Base-by-base conservation (phyloP, 1,140 invertebrate species). In the Dreissena polymorpha region DNA sequence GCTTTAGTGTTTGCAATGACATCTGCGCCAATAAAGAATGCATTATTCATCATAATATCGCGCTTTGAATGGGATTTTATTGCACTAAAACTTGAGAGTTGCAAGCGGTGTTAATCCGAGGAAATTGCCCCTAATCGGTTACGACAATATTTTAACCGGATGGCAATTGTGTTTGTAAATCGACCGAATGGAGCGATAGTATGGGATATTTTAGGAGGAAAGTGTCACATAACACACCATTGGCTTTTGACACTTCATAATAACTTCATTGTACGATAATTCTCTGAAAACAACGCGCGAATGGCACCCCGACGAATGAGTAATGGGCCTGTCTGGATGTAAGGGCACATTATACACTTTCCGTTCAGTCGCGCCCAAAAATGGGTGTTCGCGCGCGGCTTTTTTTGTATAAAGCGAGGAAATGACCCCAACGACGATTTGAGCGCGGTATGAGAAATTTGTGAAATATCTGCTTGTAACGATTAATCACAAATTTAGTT, bases 131-230 rank as follows among this genome's bases (percentile, higher is more conserved):
- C 68, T 78, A 78, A 78, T 78, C 64, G 68, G 76, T 68, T 55
- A 53, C 68, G 76, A 78, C 76, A 78, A 55, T 78, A 65, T 78
- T 78, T 78, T 78, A 78, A 78, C 76, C 68, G 53, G 67, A 76
- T 76, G 65, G 74, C 57, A 49, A 76, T 67, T 51, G 53, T 67
- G 74, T 50, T 63, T 76, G 29, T 76, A 60, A 39, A 64, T 64
- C 63, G 74, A 51, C 55, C 65, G 14, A 27, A 39, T 67, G 16
- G 21, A 64, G 63, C 50, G 63, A 64, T 76, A 67, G 51, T 23
- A 16, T 67, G 29, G 29, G 39, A n/a, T 76, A 51, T 67, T 76
- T 76, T 76, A 76, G 63, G 60, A 76, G 39, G 39, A 29, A 78
- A 68, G 76, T 78, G 76, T 78, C 50, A 12, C 55, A 78, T 78